Percentiles rank a stretch among this genome's conserved stretches.
These are phyloP conservation scores for Mungos mungo DNA, from an alignment of 2,113 vertebrate genomes.

Conservation along the genomic window DNA sequence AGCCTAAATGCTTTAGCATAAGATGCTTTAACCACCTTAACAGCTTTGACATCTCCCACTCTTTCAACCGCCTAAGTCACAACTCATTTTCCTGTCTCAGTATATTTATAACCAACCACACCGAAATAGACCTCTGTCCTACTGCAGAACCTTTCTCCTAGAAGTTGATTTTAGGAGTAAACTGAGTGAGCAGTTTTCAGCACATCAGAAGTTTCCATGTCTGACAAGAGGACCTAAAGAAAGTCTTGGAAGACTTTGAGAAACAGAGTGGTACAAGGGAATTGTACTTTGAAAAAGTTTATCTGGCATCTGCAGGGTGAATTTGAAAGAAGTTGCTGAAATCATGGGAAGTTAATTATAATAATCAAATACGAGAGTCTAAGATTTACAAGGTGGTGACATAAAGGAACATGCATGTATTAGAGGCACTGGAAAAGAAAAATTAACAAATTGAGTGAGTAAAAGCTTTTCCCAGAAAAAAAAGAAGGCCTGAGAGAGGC, in stretches of 20 bases:
- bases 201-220: not conserved
- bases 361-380: not conserved
- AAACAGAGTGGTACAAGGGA: not conserved
- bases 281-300: not conserved
- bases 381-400: not conserved
- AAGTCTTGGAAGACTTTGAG: not conserved
- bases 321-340: not conserved
- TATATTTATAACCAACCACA: not conserved
- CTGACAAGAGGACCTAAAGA: not conserved
- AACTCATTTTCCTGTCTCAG: not conserved
- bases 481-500: not conserved
- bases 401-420: not conserved
- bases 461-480: not conserved
- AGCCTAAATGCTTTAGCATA: not conserved
- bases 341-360: not conserved
- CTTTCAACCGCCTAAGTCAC: not conserved
- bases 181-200: not conserved
- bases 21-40: too few relatives aligned
- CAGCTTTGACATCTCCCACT: not conserved
- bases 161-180: not conserved
- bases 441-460: not conserved
- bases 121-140: not conserved
- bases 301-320: not conserved
- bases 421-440: slow-evolving; percentile 39
- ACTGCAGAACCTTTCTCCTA: not conserved